phyloP scores from a whole-genome alignment of 2,888 invertebrate species.

The Ptilodon capucinus region DNA sequence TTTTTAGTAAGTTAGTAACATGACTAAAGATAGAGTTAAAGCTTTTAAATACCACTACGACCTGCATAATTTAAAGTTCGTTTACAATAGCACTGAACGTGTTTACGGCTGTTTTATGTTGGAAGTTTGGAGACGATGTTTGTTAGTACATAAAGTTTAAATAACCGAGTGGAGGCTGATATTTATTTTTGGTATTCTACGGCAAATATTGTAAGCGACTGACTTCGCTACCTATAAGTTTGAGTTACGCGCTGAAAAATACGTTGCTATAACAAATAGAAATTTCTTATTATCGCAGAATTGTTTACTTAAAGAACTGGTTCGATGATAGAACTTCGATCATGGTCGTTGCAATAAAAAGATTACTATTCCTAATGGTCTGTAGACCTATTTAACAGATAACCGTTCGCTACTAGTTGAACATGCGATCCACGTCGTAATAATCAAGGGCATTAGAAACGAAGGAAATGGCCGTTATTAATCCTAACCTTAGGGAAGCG shows the following conservation, averaged over 20 bases:
- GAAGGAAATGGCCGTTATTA: slow-evolving; percentile 58
- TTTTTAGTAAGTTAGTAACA: not conserved
- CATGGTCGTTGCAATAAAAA: too few species aligned
- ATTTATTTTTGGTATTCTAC: not conserved
- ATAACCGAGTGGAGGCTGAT: not conserved
- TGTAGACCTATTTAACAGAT: too few species aligned
- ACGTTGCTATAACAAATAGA: too few species aligned
- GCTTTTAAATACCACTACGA: not conserved
- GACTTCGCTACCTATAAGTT: too few species aligned
- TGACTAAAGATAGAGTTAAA: not conserved
- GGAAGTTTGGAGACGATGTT: not conserved
- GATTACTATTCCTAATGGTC: too few species aligned
- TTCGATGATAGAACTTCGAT: too few species aligned
- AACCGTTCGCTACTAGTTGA: not conserved
- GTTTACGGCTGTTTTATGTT: not conserved
- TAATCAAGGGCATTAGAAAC: slow-evolving; percentile 62
- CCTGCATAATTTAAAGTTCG: not conserved
- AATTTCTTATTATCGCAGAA: too few species aligned
- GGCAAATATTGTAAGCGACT: not conserved
- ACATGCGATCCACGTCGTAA: slow-evolving; percentile 1
- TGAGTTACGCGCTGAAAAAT: too few species aligned
- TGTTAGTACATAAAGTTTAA: not conserved
- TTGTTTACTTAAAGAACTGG: too few species aligned
- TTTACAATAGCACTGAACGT: not conserved
- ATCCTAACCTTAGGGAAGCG: slow-evolving; percentile 44